Conservation (phyloP, 1,140 invertebrate species). For the Aphidius ervi region DNA sequence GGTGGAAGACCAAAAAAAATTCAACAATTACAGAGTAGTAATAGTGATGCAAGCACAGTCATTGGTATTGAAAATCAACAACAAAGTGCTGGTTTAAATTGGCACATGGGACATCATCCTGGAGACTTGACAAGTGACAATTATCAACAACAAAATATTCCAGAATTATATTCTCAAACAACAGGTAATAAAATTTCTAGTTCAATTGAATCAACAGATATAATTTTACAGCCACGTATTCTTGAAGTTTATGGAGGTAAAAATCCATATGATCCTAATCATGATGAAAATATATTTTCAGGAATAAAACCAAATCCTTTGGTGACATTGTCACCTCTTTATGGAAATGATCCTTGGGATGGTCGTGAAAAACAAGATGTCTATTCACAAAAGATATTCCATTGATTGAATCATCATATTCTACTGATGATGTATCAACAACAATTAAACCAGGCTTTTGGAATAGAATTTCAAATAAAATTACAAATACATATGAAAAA, state of each 20-base stretch:
- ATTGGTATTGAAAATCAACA: slow-evolving; percentile 19
- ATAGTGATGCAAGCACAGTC: background rate
- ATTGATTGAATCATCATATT: slow-evolving; percentile 15
- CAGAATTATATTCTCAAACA: slow-evolving; percentile 13
- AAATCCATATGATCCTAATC: slow-evolving; percentile 31
- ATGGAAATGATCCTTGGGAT: slow-evolving; percentile 33
- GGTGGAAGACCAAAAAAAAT: slow-evolving; percentile 4
- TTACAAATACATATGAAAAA: slow-evolving; percentile 45
- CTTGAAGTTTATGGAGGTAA: slow-evolving; percentile 41
- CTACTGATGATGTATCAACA: slow-evolving; percentile 21
- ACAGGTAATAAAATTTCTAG: background rate
- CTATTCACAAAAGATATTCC: slow-evolving; percentile 13
- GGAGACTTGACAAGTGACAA: slow-evolving; percentile 28
- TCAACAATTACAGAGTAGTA: background rate
- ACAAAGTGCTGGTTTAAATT: slow-evolving; percentile 14
- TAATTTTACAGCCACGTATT: slow-evolving; percentile 30
- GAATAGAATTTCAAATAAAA: slow-evolving; percentile 52
- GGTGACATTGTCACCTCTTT: slow-evolving; percentile 30
- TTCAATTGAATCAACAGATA: background rate
- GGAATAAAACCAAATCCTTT: slow-evolving; percentile 36
- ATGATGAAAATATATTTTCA: slow-evolving; percentile 30
- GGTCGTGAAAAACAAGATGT: slow-evolving; percentile 32
- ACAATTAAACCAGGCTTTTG: slow-evolving; percentile 54
- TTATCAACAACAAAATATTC: slow-evolving; percentile 15
- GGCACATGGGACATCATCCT: slow-evolving; percentile 32